A percentile compares a stretch with the other conserved stretches of the same genome.
These are phyloP conservation scores for Amblyraja radiata DNA, from an alignment of 2,797 vertebrate genomes.

Conservation along the genomic window DNA sequence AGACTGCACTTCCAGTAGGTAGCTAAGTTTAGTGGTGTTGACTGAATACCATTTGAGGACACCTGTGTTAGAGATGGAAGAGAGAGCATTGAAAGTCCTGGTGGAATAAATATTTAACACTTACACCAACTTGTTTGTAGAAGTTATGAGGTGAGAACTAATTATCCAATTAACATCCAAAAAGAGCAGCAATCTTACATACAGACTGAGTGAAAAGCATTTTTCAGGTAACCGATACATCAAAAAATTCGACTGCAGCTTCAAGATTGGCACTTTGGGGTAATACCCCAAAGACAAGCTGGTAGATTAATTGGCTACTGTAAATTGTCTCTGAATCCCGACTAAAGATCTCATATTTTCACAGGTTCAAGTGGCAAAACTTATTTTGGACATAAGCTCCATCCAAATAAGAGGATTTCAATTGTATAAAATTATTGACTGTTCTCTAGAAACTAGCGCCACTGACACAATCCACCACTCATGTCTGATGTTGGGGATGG, in stretches of 20 bases:
- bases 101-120: constrained; percentile 34
- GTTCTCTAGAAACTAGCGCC: not conserved
- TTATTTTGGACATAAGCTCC: not conserved
- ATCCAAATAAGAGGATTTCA: not conserved
- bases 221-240: not conserved
- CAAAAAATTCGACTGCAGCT: not conserved
- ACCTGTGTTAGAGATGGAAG: constrained; percentile 62
- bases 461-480: no score
- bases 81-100: not conserved
- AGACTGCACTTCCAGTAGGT: constrained; percentile 89
- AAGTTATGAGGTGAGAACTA: not conserved
- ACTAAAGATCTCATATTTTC: not conserved
- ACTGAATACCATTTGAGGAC: constrained; percentile 86
- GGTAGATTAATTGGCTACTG: no score
- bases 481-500: no score
- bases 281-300: no score
- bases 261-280: no score
- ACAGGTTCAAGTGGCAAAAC: not conserved
- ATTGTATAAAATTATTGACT: not conserved
- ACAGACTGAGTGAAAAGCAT: not conserved
- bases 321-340: no score
- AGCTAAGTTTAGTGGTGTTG: constrained; percentile 89
- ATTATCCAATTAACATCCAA: not conserved
- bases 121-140: constrained; percentile 36
- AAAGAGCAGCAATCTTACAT: not conserved